Evolutionary conservation across 2,797 vertebrate genomes (phyloP).

Genomic region (Knipowitschia caucasica): DNA sequence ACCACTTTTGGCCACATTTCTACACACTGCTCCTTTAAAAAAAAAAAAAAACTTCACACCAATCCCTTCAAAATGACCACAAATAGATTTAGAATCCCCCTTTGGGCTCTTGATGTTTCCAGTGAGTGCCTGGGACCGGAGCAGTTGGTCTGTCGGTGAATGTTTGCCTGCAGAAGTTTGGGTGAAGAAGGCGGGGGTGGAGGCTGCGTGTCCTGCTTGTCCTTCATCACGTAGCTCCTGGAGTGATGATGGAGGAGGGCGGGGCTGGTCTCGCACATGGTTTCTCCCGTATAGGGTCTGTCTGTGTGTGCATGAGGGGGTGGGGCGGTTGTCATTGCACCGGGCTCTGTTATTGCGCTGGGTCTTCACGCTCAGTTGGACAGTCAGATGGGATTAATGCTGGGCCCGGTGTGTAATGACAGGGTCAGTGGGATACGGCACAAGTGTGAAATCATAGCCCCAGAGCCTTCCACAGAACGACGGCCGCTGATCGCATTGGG

Average conservation of each 20-base stretch:
- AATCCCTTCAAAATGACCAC: too few relatives aligned
- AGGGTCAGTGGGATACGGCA: conserved; percentile 44
- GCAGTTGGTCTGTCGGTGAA: neutral
- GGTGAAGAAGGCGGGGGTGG: conserved; percentile 7
- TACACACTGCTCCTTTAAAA: too few relatives aligned
- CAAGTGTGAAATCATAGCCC: conserved; percentile 50
- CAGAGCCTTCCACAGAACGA: conserved; percentile 25
- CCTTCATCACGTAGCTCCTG: conserved; percentile 26
- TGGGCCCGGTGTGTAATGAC: conserved; percentile 27
- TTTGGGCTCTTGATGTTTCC: neutral
- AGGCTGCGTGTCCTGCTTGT: conserved; percentile 19
- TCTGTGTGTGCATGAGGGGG: neutral
- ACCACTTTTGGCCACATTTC: too few relatives aligned
- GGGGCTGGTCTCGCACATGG: conserved; percentile 1
- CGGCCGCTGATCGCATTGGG: neutral
- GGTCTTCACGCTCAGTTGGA: conserved; percentile 51
- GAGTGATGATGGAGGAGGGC: conserved; percentile 25
- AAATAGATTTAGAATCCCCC: neutral
- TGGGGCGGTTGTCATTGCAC: conserved; percentile 9
- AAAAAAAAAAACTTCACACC: too few relatives aligned
- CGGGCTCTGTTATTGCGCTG: conserved; percentile 39
- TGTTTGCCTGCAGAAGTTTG: conserved; percentile 1
- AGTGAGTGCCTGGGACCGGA: neutral
- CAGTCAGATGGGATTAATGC: conserved; percentile 55
- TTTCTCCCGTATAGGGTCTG: neutral